Evolutionary conservation across 1,140 invertebrate genomes (phyloP).

Genomic region (Magallana angulata): DNA sequence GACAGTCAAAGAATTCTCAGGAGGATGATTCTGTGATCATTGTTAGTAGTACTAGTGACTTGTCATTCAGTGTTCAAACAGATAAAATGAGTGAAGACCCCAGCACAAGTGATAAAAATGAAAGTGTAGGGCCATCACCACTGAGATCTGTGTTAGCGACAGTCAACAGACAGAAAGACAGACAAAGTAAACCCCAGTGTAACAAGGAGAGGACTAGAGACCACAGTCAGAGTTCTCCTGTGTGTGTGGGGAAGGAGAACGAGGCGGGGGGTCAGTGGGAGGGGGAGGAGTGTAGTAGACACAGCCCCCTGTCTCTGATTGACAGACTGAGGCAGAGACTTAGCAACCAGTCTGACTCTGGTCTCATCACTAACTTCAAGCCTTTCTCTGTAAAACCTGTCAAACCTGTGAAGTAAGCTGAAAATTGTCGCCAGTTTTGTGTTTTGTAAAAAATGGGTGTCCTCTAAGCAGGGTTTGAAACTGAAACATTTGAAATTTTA

Average conservation of each 20-base stretch:
- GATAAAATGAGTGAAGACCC: background rate
- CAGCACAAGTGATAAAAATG: background rate
- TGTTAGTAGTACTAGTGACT: background rate
- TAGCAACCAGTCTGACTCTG: background rate
- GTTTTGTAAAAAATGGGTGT: too few relatives aligned
- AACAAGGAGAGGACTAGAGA: background rate
- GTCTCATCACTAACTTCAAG: background rate
- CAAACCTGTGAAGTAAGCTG: background rate
- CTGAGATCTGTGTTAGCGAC: background rate
- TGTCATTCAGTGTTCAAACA: background rate
- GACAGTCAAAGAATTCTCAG: background rate
- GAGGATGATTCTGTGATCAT: background rate
- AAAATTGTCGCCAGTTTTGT: too few relatives aligned
- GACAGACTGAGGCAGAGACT: background rate
- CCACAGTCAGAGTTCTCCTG: background rate
- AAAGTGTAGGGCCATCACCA: background rate
- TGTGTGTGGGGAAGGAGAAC: background rate
- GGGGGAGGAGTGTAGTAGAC: slow-evolving; percentile 20
- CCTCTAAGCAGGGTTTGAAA: too few relatives aligned
- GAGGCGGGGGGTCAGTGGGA: background rate
- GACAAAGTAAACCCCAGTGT: background rate
- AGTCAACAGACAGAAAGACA: background rate
- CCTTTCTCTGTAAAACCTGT: background rate
- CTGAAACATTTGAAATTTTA: too few relatives aligned
- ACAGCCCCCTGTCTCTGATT: background rate